phyloP scores from a whole-genome alignment of 2,797 vertebrate genomes.

The Echiichthys vipera region DNA sequence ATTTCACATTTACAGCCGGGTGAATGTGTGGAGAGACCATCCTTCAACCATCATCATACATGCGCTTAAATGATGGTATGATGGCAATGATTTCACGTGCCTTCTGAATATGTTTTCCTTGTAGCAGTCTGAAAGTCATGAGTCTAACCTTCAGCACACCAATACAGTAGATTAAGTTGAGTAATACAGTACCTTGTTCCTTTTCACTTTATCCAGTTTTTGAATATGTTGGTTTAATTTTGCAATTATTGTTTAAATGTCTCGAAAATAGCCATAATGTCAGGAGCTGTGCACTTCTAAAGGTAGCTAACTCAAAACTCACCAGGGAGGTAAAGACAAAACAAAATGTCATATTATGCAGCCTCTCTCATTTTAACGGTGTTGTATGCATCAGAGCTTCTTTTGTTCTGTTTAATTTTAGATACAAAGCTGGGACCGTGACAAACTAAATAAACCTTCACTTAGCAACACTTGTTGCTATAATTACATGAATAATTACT shows the following conservation, averaged over 20 bases:
- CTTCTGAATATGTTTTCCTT: conserved; percentile 7
- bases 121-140: conserved; percentile 6
- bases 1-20: conserved; percentile 47
- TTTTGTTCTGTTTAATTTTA: conserved; percentile 31
- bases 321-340: conserved; percentile 8
- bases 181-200: background rate
- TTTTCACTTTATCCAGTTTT: background rate
- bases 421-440: conserved; percentile 12
- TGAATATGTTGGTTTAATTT: background rate
- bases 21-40: background rate
- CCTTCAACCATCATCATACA: conserved; percentile 24
- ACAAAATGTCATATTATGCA: conserved; percentile 29
- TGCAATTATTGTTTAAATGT: conserved; percentile 4
- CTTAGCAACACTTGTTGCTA: conserved; percentile 23
- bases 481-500: conserved; percentile 37
- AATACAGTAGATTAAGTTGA: background rate
- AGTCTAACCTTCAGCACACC: background rate
- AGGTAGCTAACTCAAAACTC: background rate
- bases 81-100: conserved; percentile 19
- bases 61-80: conserved; percentile 8
- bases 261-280: conserved; percentile 3
- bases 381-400: background rate
- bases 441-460: conserved; percentile 24
- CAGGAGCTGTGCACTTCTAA: background rate
- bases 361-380: conserved; percentile 11